phyloP scores from a whole-genome alignment of 2,888 invertebrate species.

The Cyaniris semiargus region DNA sequence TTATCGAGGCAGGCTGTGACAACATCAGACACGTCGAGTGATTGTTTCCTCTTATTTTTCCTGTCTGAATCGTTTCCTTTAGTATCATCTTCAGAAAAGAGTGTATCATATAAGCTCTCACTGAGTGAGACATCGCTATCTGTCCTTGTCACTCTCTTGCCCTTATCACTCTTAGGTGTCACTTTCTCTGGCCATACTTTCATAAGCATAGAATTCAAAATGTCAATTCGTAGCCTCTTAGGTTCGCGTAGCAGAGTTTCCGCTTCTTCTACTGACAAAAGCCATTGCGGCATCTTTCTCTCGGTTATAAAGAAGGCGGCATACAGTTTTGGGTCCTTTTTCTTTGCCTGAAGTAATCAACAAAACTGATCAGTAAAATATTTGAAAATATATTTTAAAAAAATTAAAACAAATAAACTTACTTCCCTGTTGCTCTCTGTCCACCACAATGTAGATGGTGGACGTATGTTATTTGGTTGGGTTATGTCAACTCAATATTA shows the following conservation, averaged over 20 bases:
- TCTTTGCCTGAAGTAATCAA: constrained; percentile 68
- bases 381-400: neutral
- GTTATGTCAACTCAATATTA: too few species aligned
- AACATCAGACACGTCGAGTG: constrained; percentile 70
- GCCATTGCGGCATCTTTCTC: constrained; percentile 82
- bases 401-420: neutral
- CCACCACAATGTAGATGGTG: neutral
- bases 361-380: neutral
- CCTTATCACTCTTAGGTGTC: constrained; percentile 52
- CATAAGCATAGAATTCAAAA: constrained; percentile 66
- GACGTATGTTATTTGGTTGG: too few species aligned
- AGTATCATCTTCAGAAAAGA: constrained; percentile 68
- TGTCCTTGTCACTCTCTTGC: constrained; percentile 62
- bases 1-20: constrained; percentile 74
- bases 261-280: constrained; percentile 87
- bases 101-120: constrained; percentile 70
- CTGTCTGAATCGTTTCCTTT: constrained; percentile 58
- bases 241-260: constrained; percentile 81
- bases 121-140: constrained; percentile 72
- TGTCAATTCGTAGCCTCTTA: constrained; percentile 78
- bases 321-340: constrained; percentile 75
- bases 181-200: constrained; percentile 52
- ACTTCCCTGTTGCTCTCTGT: neutral
- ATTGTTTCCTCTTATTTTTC: constrained; percentile 55
- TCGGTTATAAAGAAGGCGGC: constrained; percentile 79